A percentile compares a stretch with the other conserved stretches of the same genome.
These are phyloP conservation scores for Dicentrarchus labrax DNA, from an alignment of 2,113 vertebrate genomes.

Conservation along the genomic window DNA sequence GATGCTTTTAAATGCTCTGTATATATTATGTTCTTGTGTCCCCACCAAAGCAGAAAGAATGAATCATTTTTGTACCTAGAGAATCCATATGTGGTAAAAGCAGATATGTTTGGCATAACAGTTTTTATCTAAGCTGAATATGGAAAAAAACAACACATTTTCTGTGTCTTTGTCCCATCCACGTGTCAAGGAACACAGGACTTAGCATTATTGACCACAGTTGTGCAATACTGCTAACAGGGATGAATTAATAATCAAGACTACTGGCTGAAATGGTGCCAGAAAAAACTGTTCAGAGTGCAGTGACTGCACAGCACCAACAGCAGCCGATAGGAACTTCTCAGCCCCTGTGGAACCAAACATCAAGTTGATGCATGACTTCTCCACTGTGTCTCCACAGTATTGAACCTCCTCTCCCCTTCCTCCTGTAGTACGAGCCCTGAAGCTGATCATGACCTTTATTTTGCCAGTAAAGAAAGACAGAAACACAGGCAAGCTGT, in stretches of 20 bases:
- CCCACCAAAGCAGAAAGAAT: not conserved
- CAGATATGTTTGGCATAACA: too few species aligned
- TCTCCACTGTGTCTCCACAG: conserved; percentile 51
- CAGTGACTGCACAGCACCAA: conserved; percentile 5
- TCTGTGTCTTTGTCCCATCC: not conserved
- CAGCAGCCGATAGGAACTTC: conserved; percentile 24
- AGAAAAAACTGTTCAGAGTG: not conserved
- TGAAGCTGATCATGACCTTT: conserved; percentile 53
- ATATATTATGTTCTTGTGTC: not conserved
- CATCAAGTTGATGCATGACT: conserved; percentile 72
- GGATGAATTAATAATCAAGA: conserved; percentile 14
- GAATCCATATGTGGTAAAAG: not conserved
- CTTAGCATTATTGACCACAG: not conserved
- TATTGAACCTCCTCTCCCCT: conserved; percentile 47
- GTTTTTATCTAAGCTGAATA: not conserved
- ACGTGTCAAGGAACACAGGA: too few species aligned
- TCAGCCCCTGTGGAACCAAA: conserved; percentile 58
- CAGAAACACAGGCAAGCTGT: conserved; percentile 7
- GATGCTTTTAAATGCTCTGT: not conserved
- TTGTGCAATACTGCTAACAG: not conserved
- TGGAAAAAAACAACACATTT: not conserved
- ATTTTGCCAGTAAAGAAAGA: not conserved
- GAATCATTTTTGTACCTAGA: not conserved
- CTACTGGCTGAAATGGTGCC: conserved; percentile 9
- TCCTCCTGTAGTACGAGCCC: conserved; percentile 33